These are phyloP conservation scores for Sciaenops ocellatus DNA, from an alignment of 2,797 vertebrate genomes.

Conservation along the genomic window DNA sequence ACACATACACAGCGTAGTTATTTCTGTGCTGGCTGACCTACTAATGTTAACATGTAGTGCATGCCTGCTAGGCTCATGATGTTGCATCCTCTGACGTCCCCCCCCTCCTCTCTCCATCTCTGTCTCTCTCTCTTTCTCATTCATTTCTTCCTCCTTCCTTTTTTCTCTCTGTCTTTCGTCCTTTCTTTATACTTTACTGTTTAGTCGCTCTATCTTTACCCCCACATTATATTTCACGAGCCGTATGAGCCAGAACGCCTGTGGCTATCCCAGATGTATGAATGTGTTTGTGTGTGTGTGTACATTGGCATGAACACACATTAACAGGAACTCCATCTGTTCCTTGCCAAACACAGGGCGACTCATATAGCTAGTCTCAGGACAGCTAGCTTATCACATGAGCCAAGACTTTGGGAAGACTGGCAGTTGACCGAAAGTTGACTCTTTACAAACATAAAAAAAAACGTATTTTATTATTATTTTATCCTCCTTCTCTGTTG, in stretches of 20 bases:
- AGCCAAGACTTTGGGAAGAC: conserved; percentile 20
- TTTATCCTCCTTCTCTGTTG: not conserved
- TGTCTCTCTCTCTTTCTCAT: conserved; percentile 1
- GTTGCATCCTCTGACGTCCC: conserved; percentile 57
- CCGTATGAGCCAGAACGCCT: conserved; percentile 45
- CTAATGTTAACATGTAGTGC: conserved; percentile 82
- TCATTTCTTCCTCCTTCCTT: not conserved
- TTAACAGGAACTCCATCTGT: conserved; percentile 66
- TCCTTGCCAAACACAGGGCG: conserved; percentile 59
- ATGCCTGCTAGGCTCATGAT: conserved; percentile 81
- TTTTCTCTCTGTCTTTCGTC: not conserved
- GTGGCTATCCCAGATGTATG: conserved; percentile 56
- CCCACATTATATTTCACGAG: conserved; percentile 27
- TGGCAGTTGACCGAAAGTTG: conserved; percentile 30
- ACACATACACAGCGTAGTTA: conserved; percentile 70
- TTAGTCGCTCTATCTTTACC: conserved; percentile 22
- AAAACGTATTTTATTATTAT: no score
- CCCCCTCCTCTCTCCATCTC: conserved; percentile 21
- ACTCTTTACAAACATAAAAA: conserved; percentile 5
- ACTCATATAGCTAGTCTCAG: conserved; percentile 28
- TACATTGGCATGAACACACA: conserved; percentile 12
- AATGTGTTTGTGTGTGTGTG: conserved; percentile 17
- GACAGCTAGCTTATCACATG: conserved; percentile 23
- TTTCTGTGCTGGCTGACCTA: conserved; percentile 84
- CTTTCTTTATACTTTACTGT: not conserved